A percentile compares a stretch with the other conserved stretches of the same genome.
Conservation (phyloP, 2,888 invertebrate species). For the Ephialtes manifestator region DNA sequence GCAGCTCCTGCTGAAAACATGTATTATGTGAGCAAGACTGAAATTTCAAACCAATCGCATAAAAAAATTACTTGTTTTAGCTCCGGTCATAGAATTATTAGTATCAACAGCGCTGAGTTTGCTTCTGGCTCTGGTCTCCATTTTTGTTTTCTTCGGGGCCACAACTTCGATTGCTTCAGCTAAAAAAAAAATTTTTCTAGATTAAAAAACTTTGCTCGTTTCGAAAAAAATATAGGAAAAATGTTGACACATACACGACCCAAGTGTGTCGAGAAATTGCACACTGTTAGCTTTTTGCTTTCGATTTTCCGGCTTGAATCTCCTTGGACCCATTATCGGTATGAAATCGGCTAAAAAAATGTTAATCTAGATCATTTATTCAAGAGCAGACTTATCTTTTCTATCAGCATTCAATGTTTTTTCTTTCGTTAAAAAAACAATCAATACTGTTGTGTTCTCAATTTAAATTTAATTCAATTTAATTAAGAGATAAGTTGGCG, state of each 20-base stretch:
- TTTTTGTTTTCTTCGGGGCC: constrained; percentile 70
- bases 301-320: constrained; percentile 69
- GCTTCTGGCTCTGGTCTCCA: constrained; percentile 72
- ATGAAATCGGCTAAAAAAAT: constrained; percentile 71
- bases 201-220: background rate
- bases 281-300: constrained; percentile 61
- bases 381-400: background rate
- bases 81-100: constrained; percentile 63
- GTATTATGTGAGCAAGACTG: background rate
- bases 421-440: background rate
- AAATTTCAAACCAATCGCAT: constrained; percentile 31
- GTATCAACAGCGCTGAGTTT: constrained; percentile 76
- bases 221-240: background rate
- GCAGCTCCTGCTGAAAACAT: constrained; percentile 69
- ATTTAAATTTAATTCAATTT: too few relatives aligned
- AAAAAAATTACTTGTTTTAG: constrained; percentile 73
- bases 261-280: constrained; percentile 58
- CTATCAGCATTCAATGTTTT: background rate
- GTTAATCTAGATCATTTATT: background rate
- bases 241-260: constrained; percentile 51
- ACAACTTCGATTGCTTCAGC: constrained; percentile 59
- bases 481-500: too few relatives aligned
- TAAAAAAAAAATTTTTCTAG: constrained; percentile 30
- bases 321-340: constrained; percentile 70
- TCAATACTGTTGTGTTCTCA: too few relatives aligned